A percentile compares a stretch with the other conserved stretches of the same genome.
Conservation (phyloP, 1,140 invertebrate genomes). For the Fopius arisanus region DNA sequence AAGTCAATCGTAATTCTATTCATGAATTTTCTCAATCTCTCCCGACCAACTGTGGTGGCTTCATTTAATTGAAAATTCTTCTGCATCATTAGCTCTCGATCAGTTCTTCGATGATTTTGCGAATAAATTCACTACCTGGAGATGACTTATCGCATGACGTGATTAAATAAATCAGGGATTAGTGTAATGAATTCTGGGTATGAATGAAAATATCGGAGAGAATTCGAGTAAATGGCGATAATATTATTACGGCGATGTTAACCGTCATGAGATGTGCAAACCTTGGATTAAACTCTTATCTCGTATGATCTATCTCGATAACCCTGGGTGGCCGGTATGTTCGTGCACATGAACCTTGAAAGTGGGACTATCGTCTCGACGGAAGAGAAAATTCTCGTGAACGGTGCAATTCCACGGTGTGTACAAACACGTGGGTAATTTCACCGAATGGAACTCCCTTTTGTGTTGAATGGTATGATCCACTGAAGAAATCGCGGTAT, state of each 20-base stretch:
- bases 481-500: background rate
- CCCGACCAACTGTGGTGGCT: no score
- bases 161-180: no score
- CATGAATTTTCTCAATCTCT: background rate
- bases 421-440: conserved; percentile 7
- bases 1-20: background rate
- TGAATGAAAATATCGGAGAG: no score
- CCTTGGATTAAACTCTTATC: conserved; percentile 24
- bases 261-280: background rate
- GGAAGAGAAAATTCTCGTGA: conserved; percentile 32
- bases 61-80: no score
- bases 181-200: no score
- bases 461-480: background rate
- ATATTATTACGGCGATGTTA: background rate
- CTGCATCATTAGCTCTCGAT: no score
- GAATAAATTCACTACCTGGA: no score
- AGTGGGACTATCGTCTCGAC: conserved; percentile 28
- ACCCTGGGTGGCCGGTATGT: conserved; percentile 26
- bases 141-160: no score
- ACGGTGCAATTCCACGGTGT: background rate
- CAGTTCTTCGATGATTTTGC: no score
- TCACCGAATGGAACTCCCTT: background rate
- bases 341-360: conserved; percentile 32
- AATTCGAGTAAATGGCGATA: no score
- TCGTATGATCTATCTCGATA: conserved; percentile 21